Base-by-base conservation (phyloP, 2,888 invertebrate species). In the Lissonota sp. region DNA sequence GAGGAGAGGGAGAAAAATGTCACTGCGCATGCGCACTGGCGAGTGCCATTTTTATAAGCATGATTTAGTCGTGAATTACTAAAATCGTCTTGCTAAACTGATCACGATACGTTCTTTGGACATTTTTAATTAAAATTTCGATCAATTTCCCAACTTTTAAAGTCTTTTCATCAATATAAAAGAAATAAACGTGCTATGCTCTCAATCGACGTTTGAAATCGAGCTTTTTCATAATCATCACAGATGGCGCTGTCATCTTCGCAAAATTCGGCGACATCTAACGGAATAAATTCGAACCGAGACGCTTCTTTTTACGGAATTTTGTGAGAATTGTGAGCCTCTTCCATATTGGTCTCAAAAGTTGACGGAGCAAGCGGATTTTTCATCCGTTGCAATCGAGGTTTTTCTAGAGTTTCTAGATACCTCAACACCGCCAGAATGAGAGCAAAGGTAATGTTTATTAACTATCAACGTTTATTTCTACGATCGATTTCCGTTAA, bases 391-490 rank as follows among this genome's bases (percentile, higher is more conserved):
- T 82, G 67, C 14, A 80, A 91, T 90, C 91, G 80, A 80, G 83
- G 86, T 82, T 82, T n/a, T 86, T 88, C 86, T 88, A 87, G 86
- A 84, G 42, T 83, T 86, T 89, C 87, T 89, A 88, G 86, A 81
- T 78, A 83, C 86, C 83, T 86, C 80, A 72, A 82, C 83, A 73
- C 76, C 63, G 73, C 53, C 57, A 85, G 80, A 55, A 92, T 92
- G 92, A 92, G 92, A 87, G 92, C 92, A 62, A 92, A 92, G 92
- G 92, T 92, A 86, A 85, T 72, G 75, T 58, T 60, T 64, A 51
- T 71, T 55, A 8, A 40, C 71, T 40, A 51, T 14, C 40, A 67
- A 4, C 66, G 40, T 14, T 79, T 84, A 84, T 83, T 86, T 85
- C 58, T 16, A 72, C 69, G 40, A 26, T 80, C 26, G 1, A 84